A percentile compares a stretch with the other conserved stretches of the same genome.
Conservation (phyloP, 2,113 vertebrate species). For the Nanorana parkeri region DNA sequence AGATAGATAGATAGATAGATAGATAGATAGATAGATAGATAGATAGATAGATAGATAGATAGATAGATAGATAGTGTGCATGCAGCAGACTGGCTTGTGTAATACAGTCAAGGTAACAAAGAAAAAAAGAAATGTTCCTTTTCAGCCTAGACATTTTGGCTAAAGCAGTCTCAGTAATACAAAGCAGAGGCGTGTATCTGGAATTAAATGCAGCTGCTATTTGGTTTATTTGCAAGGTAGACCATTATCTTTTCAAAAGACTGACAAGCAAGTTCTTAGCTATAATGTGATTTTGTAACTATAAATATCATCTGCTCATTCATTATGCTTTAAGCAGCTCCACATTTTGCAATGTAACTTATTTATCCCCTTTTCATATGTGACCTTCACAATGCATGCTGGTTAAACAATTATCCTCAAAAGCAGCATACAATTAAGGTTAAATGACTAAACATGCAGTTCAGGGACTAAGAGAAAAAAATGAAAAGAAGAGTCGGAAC, state of each 20-base stretch:
- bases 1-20: too few relatives aligned
- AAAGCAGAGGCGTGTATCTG: too few relatives aligned
- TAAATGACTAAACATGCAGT: background rate
- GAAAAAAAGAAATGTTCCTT: too few relatives aligned
- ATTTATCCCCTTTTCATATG: background rate
- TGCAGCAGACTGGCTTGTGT: too few relatives aligned
- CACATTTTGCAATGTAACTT: background rate
- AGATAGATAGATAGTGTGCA: too few relatives aligned
- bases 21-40: too few relatives aligned
- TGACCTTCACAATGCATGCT: background rate
- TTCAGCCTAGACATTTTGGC: too few relatives aligned
- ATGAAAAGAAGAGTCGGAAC: too few relatives aligned
- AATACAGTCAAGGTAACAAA: too few relatives aligned
- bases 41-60: too few relatives aligned
- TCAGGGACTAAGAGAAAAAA: too few relatives aligned
- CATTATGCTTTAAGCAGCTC: background rate
- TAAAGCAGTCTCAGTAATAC: too few relatives aligned
- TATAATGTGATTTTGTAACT: background rate
- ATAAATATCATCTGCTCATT: background rate
- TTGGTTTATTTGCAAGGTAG: background rate
- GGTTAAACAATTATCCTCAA: background rate
- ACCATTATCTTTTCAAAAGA: background rate
- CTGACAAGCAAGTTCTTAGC: background rate
- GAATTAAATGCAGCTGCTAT: background rate
- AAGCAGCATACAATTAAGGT: background rate